phyloP scores from a whole-genome alignment of 2,113 vertebrate species.

The Gulo gulo region DNA sequence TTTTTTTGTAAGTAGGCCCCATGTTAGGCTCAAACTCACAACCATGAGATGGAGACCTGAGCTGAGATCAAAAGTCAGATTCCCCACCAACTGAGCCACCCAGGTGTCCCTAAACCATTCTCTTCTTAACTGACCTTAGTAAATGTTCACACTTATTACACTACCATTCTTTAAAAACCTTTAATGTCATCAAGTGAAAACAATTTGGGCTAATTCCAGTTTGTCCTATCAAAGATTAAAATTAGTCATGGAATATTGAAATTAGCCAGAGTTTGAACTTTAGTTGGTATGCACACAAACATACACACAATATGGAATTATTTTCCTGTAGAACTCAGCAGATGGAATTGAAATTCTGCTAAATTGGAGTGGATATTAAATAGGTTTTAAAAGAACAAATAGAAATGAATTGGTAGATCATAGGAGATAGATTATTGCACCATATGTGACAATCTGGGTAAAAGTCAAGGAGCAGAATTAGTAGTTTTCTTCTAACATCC shows the following conservation, averaged over 20 bases:
- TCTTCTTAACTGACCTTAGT: background rate
- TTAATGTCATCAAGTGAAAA: slow-evolving; percentile 30
- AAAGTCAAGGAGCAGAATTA: background rate
- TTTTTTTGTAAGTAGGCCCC: background rate
- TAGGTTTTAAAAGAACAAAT: slow-evolving; percentile 35
- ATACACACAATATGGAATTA: slow-evolving; percentile 65
- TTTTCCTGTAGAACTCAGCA: slow-evolving; percentile 53
- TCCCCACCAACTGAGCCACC: background rate
- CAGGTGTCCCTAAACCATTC: background rate
- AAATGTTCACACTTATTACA: background rate
- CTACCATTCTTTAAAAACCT: background rate
- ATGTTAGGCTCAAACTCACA: background rate
- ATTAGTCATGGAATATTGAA: slow-evolving; percentile 55
- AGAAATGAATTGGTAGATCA: background rate
- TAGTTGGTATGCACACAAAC: slow-evolving; percentile 52
- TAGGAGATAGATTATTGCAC: background rate
- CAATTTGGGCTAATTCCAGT: slow-evolving; percentile 9
- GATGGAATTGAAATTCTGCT: slow-evolving; percentile 52
- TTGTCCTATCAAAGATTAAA: slow-evolving; percentile 60
- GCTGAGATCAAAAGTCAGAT: background rate
- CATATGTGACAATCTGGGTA: background rate
- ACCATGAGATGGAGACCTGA: background rate
- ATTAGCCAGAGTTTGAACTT: slow-evolving; percentile 59
- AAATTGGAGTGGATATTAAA: slow-evolving; percentile 22
- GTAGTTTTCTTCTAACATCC: background rate